These are phyloP conservation scores for Amphipoea oculea DNA, from an alignment of 2,888 invertebrate species.

Conservation along the genomic window DNA sequence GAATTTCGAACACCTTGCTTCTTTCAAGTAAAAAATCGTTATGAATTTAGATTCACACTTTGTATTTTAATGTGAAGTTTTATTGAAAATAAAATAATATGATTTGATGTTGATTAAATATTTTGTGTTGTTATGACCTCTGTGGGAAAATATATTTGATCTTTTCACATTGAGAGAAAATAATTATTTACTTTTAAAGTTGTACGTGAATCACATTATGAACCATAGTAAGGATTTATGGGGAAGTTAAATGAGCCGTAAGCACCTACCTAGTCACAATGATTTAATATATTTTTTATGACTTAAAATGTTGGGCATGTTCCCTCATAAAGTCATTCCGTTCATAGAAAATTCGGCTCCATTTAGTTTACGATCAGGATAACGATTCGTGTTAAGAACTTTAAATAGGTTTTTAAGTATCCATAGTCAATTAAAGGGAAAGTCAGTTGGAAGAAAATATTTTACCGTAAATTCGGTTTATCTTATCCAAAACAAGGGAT, in stretches of 20 bases:
- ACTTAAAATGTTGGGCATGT: conserved; percentile 57
- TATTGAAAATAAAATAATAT: conserved; percentile 48
- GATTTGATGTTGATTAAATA: conserved; percentile 45
- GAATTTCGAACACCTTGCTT: conserved; percentile 47
- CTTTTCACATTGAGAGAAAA: conserved; percentile 12
- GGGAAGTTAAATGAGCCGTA: conserved; percentile 47
- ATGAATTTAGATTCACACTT: conserved; percentile 57
- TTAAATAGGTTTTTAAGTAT: conserved; percentile 79
- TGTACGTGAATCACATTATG: conserved; percentile 18
- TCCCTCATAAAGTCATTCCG: conserved; percentile 61
- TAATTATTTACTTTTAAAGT: conserved; percentile 29
- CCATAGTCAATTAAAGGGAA: conserved; percentile 83
- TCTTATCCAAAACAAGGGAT: conserved; percentile 78
- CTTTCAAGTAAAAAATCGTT: conserved; percentile 27
- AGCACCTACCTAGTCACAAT: conserved; percentile 45
- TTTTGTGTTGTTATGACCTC: conserved; percentile 21
- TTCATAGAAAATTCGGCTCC: conserved; percentile 69
- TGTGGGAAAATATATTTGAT: conserved; percentile 32
- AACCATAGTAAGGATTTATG: conserved; percentile 46
- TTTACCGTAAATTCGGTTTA: conserved; percentile 76
- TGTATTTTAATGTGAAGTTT: conserved; percentile 50
- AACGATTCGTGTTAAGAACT: conserved; percentile 74
- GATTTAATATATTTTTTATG: conserved; percentile 62
- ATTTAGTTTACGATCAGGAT: conserved; percentile 79
- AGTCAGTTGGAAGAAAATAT: conserved; percentile 73